Base-by-base conservation (phyloP, 2,888 invertebrate species). In the Thymelicus acteon region DNA sequence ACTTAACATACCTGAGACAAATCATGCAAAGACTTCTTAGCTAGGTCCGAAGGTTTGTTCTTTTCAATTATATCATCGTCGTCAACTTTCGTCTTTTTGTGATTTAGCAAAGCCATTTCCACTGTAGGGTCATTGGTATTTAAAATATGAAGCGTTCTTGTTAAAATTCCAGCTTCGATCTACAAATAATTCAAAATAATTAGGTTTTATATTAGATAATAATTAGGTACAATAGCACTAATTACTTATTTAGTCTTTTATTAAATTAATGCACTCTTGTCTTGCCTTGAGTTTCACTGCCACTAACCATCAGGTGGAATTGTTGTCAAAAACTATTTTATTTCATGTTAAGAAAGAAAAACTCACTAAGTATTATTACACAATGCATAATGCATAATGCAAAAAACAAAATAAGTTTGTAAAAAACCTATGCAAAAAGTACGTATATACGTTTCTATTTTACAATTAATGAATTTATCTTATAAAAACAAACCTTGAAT, bases 111-210 rank as follows among this genome's bases (percentile, higher is more conserved):
- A 47, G 94, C 93, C 84, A 93, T 88, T 81, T 94, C 93, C 2
- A 94, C 84, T 0, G 94, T 94, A 0, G 94, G 94, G 74, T 95
- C 94, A 61, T 90, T 93, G 61, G 95, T 93, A 74, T 95, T 94
- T 58, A 98, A 92, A 65, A 98, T 96, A 80, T 97, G 96, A 70
- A 96, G 89, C 0, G 98, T 97, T 72, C 97, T 94, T 13, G 95
- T 94, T 57, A 98, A 89, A 57, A 97, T 95, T 10, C 97, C 97
- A 47, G 95, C 94, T 88, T 98, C 98, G 0, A 97, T 96, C 90
- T 95, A 75, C n/a, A 75, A 69, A 47, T 37, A 37, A 8, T 60
- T 10, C 19, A 19, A 19, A 19, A 19, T 19, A 19, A 19, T 19
- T 19, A 19, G 19, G 2, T 19, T 19, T 2, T 19, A 19, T 19